A percentile compares a stretch with the other conserved stretches of the same genome.
phyloP scores from a whole-genome alignment of 2,797 vertebrate genomes.

The Benthosema pterotum region DNA sequence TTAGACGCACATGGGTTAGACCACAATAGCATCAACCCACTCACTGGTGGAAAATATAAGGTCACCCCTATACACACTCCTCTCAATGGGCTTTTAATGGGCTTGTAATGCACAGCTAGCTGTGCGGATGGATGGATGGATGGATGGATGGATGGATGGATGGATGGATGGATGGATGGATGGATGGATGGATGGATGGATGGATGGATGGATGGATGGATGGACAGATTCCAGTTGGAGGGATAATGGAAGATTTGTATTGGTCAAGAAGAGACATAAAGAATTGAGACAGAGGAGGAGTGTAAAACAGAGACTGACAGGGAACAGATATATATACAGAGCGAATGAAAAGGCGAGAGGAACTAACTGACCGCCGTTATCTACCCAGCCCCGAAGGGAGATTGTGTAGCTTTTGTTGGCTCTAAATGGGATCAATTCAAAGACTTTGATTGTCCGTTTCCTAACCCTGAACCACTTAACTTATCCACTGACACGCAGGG shows the following conservation, averaged over 20 bases:
- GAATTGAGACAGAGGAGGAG: conserved; percentile 26
- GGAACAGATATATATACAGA: conserved; percentile 27
- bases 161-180: background rate
- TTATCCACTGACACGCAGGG: background rate
- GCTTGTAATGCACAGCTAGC: conserved; percentile 46
- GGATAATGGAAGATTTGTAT: conserved; percentile 14
- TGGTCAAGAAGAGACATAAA: conserved; percentile 28
- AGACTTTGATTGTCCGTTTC: conserved; percentile 11
- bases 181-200: background rate
- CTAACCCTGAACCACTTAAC: conserved; percentile 31
- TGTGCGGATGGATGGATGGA: too few relatives aligned
- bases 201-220: background rate
- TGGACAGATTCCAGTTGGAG: too few relatives aligned
- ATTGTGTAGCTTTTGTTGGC: conserved; percentile 17
- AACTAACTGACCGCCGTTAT: conserved; percentile 30
- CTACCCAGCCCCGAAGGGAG: conserved; percentile 23
- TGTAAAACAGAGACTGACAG: conserved; percentile 41
- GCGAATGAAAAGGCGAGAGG: conserved; percentile 38
- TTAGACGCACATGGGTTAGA: too few relatives aligned
- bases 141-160: background rate
- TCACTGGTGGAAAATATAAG: conserved; percentile 73
- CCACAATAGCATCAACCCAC: too few relatives aligned
- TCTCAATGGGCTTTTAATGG: conserved; percentile 53
- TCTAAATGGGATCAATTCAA: too few relatives aligned
- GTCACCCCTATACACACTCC: conserved; percentile 52